Conservation (phyloP, 2,113 vertebrate genomes). For the Oreochromis tanganicae region DNA sequence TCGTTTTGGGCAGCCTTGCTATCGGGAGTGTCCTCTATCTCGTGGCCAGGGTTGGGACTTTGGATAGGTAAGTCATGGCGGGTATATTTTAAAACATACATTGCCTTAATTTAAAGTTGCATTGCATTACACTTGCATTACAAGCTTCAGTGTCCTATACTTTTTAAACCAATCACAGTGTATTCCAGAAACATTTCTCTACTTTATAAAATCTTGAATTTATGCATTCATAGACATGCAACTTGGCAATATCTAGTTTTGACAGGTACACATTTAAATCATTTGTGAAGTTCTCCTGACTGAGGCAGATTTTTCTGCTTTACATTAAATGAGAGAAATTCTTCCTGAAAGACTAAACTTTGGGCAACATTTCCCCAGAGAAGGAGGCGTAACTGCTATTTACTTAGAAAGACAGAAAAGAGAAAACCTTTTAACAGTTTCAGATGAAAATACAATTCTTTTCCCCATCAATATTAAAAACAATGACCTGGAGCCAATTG, state of each 20-base stretch:
- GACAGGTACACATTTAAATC: neutral
- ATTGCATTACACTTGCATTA: neutral
- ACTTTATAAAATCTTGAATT: neutral
- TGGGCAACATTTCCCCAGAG: neutral
- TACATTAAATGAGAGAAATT: neutral
- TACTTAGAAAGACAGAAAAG: neutral
- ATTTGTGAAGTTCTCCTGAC: neutral
- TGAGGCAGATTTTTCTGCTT: neutral
- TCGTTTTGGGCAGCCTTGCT: constrained; percentile 91
- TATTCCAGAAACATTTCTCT: neutral
- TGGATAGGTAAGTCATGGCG: constrained; percentile 84
- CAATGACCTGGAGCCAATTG: neutral
- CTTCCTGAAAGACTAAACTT: neutral
- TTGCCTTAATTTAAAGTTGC: neutral
- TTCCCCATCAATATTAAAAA: neutral
- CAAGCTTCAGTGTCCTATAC: neutral
- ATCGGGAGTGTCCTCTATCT: constrained; percentile 93
- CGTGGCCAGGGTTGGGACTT: constrained; percentile 92
- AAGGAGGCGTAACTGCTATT: neutral
- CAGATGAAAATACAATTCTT: neutral
- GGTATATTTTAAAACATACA: neutral
- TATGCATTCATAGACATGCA: neutral
- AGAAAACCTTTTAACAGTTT: neutral
- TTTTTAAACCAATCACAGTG: neutral
- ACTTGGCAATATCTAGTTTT: neutral